These are phyloP conservation scores for Pogonomyrmex barbatus DNA, from an alignment of 1,140 invertebrate species.

Conservation along the genomic window DNA sequence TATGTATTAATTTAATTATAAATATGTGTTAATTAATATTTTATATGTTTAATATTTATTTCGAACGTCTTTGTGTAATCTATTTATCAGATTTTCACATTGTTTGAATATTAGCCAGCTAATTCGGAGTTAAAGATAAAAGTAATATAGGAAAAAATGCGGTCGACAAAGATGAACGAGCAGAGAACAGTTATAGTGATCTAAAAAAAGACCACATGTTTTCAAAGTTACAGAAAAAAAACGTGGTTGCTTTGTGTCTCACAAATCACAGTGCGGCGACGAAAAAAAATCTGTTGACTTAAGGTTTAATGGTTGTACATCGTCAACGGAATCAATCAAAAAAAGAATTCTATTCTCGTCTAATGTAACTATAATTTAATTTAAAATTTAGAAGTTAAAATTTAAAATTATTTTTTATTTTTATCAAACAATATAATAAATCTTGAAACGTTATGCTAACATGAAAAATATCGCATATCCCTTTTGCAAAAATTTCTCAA, in stretches of 20 bases:
- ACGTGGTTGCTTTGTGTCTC: conserved; percentile 35
- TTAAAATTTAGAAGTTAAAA: conserved; percentile 8
- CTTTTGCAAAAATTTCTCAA: neutral
- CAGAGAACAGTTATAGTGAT: conserved; percentile 37
- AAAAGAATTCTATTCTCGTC: neutral
- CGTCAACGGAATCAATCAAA: conserved; percentile 50
- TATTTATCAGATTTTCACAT: neutral
- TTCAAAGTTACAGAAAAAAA: conserved; percentile 6
- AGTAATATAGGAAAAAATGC: conserved; percentile 35
- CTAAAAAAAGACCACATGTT: conserved; percentile 36
- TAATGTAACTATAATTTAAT: neutral
- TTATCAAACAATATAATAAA: neutral
- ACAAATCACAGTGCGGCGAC: conserved; percentile 22
- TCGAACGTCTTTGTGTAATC: neutral
- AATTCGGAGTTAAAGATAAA: conserved; percentile 35
- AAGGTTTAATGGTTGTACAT: conserved; percentile 37
- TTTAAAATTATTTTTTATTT: neutral
- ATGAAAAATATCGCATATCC: neutral
- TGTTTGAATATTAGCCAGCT: neutral
- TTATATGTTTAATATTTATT: neutral
- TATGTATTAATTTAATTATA: neutral
- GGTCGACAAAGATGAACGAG: conserved; percentile 18
- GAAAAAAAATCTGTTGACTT: conserved; percentile 36
- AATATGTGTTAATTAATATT: no score
- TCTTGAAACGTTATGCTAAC: neutral